Evolutionary conservation across 2,888 invertebrate genomes (phyloP).

Genomic region (Camponotus fellah): DNA sequence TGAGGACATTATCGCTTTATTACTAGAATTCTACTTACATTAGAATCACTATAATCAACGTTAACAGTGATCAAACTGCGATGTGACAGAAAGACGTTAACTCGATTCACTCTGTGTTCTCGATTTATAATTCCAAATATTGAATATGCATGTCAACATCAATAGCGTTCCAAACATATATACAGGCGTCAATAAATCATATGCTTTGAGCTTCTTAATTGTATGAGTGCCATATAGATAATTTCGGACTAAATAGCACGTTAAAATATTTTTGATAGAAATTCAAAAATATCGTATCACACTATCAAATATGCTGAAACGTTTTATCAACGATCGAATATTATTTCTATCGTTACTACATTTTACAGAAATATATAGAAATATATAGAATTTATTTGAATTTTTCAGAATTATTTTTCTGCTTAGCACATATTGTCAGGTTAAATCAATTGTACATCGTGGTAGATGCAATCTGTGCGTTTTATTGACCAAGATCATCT

Average conservation of each 20-base stretch:
- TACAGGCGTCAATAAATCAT: slow-evolving; percentile 27
- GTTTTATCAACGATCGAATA: not conserved
- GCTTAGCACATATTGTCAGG: not conserved
- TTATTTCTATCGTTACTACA: not conserved
- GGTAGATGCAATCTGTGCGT: too few relatives aligned
- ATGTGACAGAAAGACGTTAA: not conserved
- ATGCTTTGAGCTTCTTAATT: slow-evolving; percentile 15
- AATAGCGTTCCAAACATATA: slow-evolving; percentile 17
- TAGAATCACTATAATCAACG: not conserved
- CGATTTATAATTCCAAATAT: not conserved
- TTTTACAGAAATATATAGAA: too few relatives aligned
- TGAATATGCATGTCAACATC: slow-evolving; percentile 29
- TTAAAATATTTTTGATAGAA: slow-evolving; percentile 19
- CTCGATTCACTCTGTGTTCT: not conserved
- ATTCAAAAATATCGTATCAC: not conserved
- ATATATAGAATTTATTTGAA: not conserved
- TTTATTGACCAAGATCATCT: too few relatives aligned
- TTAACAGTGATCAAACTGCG: slow-evolving; percentile 11
- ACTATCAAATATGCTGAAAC: not conserved
- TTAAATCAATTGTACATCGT: too few relatives aligned
- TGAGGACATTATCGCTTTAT: not conserved
- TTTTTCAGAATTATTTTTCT: not conserved
- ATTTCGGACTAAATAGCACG: not conserved
- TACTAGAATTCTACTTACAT: not conserved
- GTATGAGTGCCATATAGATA: not conserved